Evolutionary conservation across 1,140 invertebrate genomes (phyloP), one percentile per base, ranked within the genome.

Genomic region (Thrips palmi): DNA sequence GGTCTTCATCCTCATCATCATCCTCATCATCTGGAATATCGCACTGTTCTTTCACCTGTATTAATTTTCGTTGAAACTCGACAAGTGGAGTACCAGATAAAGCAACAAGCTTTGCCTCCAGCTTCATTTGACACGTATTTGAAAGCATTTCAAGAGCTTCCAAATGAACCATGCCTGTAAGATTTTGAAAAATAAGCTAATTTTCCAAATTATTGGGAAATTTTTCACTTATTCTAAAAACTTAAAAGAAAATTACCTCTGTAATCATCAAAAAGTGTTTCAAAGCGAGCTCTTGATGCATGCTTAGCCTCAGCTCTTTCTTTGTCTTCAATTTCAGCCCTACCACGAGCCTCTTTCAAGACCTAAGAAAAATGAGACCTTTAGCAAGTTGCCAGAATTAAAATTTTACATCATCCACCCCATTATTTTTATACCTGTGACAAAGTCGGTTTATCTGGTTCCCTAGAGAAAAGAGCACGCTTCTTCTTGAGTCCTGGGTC

Each of bases 61-160:
- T 70, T 43, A 87, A 62, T 2, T 72, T 77, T 49, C 84, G 73
- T 51, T 80, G 71, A n/a, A 84, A 55, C 10, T 78, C 74, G 19
- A 57, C 57, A 15, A 72, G 52, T 37, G 72, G 66, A 32, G 67
- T 56, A 1, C 65, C 53, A 28, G 58, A 55, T 14, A 66, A 59
- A 7, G 58, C 53, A 5, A 67, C 58, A n/a, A 76, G 47, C 3
- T 71, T 50, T 7, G 70, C 65, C 41, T 79, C 67, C 45, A 82
- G 66, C 51, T 79, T 74, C 47, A 82, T 71, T 44, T 70, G 70
- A 44, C 80, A 78, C 53, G 87, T 79, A 48, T 74, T 77, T 0
- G 85, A 88, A 2, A 91, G 54, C 67, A 92, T 84, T 60, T 89
- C 85, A 14, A 92, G 53, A 0, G 85, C 86, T 63, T 92, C 86